Evolutionary conservation across 2,113 vertebrate genomes (phyloP).

Genomic region (Syngnathus floridae): DNA sequence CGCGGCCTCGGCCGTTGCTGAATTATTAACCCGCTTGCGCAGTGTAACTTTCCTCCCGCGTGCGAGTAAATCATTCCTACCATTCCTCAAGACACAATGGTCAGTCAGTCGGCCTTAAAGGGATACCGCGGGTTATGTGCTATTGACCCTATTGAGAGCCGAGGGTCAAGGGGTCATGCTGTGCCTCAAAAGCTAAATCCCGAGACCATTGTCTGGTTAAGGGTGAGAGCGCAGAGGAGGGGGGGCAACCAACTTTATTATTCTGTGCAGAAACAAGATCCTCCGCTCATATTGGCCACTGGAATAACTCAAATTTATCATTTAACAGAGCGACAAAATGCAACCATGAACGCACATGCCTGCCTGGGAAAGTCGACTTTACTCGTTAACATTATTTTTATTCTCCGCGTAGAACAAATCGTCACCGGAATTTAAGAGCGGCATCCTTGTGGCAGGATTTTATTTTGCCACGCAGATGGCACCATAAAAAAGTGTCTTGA

Average conservation of each 20-base stretch:
- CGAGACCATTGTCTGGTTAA: constrained; percentile 59
- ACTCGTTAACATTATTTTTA: constrained; percentile 59
- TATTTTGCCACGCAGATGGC: constrained; percentile 39
- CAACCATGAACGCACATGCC: constrained; percentile 36
- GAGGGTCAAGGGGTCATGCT: constrained; percentile 68
- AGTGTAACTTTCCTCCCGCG: constrained; percentile 23
- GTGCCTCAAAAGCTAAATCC: constrained; percentile 60
- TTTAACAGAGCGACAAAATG: constrained; percentile 53
- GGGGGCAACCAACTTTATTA: constrained; percentile 58
- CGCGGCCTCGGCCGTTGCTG: constrained; percentile 22
- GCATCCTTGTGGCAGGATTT: constrained; percentile 53
- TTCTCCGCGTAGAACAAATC: constrained; percentile 42
- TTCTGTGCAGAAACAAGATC: constrained; percentile 56
- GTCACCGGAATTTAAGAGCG: constrained; percentile 51
- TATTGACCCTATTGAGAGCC: constrained; percentile 90
- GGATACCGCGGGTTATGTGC: constrained; percentile 95
- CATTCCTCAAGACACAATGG: constrained; percentile 53
- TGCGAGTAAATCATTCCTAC: constrained; percentile 50
- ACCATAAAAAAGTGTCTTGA: not conserved
- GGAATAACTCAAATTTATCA: constrained; percentile 54
- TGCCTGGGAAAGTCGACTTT: constrained; percentile 26
- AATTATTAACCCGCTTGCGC: constrained; percentile 27
- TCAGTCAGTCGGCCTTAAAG: constrained; percentile 77
- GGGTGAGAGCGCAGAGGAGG: constrained; percentile 66
- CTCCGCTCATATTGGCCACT: constrained; percentile 50